A percentile compares a stretch with the other conserved stretches of the same genome.
Conservation (phyloP, 2,888 invertebrate species). For the Agonopterix alstromeriana region DNA sequence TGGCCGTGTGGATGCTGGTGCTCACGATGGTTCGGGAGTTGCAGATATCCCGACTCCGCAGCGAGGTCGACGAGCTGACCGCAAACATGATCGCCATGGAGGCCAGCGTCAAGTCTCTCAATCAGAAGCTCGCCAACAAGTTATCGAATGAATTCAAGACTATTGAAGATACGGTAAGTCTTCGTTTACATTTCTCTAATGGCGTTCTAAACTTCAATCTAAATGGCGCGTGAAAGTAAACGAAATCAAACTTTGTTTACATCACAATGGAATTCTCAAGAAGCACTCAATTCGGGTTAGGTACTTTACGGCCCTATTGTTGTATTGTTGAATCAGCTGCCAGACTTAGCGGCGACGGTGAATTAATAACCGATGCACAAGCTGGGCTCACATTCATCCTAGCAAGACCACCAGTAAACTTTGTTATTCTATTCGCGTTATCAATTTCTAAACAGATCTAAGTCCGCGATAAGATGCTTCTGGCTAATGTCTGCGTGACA, state of each 20-base stretch:
- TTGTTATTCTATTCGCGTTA: constrained; percentile 10
- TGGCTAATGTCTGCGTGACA: constrained; percentile 22
- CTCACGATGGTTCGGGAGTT: constrained; percentile 54
- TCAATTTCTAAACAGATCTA: constrained; percentile 13
- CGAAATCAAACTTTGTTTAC: constrained; percentile 7
- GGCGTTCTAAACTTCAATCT: not conserved
- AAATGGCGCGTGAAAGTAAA: constrained; percentile 3
- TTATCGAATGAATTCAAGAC: constrained; percentile 53
- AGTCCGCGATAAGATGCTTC: constrained; percentile 1
- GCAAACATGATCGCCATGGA: constrained; percentile 55
- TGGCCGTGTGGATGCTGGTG: constrained; percentile 48
- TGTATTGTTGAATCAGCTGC: constrained; percentile 10
- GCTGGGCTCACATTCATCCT: not conserved
- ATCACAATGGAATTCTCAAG: constrained; percentile 4
- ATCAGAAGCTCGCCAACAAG: constrained; percentile 49
- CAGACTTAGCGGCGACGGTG: constrained; percentile 4
- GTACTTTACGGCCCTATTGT: constrained; percentile 2
- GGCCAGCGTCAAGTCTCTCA: constrained; percentile 49
- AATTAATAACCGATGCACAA: constrained; percentile 2
- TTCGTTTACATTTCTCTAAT: constrained; percentile 6
- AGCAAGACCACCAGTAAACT: not conserved
- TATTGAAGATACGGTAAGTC: constrained; percentile 62
- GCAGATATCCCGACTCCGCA: constrained; percentile 45
- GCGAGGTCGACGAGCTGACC: constrained; percentile 55
- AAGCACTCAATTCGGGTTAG: not conserved